Evolutionary conservation across 1,140 invertebrate species (phyloP).

Genomic region (Rhynchophorus ferrugineus): DNA sequence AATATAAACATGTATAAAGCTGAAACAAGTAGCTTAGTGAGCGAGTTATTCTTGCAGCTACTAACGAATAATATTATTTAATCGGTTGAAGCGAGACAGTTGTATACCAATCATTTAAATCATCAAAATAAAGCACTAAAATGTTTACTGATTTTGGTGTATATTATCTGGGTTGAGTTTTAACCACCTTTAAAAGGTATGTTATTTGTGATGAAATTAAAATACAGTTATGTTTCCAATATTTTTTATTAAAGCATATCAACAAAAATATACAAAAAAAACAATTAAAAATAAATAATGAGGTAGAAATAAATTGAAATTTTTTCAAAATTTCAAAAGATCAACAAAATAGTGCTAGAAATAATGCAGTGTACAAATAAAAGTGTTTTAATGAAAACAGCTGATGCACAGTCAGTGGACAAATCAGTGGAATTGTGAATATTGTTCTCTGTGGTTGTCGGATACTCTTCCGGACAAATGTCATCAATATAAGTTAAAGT

Average conservation of each 20-base stretch:
- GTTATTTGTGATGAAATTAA: no score
- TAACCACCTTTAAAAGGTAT: no score
- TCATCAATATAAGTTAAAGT: conserved; percentile 23
- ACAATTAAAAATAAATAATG: conserved; percentile 20
- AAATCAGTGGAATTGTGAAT: conserved; percentile 22
- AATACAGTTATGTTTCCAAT: no score
- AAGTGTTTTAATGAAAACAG: not conserved
- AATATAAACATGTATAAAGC: no score
- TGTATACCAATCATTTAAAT: no score
- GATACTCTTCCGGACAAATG: conserved; percentile 17
- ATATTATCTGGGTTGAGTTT: no score
- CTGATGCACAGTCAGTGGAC: conserved; percentile 17
- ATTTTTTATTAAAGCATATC: conserved; percentile 6
- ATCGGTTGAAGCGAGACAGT: no score
- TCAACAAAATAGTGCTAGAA: conserved; percentile 16
- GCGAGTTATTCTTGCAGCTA: no score
- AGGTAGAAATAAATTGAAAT: conserved; percentile 19
- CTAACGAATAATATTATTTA: no score
- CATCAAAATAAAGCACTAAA: no score
- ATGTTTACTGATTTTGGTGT: no score
- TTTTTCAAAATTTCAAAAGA: conserved; percentile 12
- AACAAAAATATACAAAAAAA: conserved; percentile 10
- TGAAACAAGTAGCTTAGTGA: no score
- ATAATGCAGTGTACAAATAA: conserved; percentile 11
- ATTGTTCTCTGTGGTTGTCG: conserved; percentile 3